Evolutionary conservation across 2,888 invertebrate species (phyloP).

Genomic region (Drosophila pseudotalamancana): DNA sequence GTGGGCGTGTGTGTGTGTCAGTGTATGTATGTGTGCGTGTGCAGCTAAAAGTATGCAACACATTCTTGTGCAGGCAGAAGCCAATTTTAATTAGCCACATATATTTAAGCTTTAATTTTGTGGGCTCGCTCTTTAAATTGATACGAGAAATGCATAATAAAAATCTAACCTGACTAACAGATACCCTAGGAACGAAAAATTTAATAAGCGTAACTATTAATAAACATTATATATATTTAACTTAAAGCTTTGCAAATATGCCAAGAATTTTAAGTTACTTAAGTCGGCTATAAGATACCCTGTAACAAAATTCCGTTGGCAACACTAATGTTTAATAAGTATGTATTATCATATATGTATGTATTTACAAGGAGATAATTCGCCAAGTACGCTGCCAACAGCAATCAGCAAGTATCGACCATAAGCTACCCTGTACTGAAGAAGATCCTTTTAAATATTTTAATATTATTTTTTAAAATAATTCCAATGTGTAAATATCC

Average conservation of each 20-base stretch:
- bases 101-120: constrained; percentile 28
- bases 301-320: neutral
- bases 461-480: no score
- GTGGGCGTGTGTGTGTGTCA: neutral
- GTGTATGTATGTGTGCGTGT: constrained; percentile 15
- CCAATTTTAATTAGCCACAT: constrained; percentile 64
- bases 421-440: neutral
- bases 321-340: no score
- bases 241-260: neutral
- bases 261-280: no score
- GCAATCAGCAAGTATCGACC: neutral
- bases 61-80: constrained; percentile 29
- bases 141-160: neutral
- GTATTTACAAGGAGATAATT: neutral
- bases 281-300: neutral
- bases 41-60: constrained; percentile 57
- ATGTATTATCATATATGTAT: neutral
- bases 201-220: neutral
- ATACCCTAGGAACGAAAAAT: neutral
- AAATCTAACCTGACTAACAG: neutral
- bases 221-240: no score
- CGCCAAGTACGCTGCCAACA: no score
- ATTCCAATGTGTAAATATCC: no score
- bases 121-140: constrained; percentile 23
- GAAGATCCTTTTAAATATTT: neutral